These are phyloP conservation scores for Heteromurus nitidus DNA, from an alignment of 2,888 invertebrate genomes.

Conservation along the genomic window DNA sequence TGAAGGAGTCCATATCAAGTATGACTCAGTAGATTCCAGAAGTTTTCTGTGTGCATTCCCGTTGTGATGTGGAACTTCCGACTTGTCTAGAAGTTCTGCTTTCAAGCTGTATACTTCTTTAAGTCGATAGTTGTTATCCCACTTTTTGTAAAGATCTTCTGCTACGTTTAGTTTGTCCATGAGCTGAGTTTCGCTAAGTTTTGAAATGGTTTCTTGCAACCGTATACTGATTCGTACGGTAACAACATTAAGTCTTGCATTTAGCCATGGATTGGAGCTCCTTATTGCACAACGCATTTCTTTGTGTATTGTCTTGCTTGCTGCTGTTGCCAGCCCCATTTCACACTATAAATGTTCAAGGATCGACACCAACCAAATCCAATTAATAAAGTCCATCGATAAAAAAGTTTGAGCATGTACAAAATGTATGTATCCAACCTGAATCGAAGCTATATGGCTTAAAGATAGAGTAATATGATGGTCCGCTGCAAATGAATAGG, in stretches of 20 bases:
- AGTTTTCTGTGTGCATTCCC: slow-evolving; percentile 28
- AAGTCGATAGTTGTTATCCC: slow-evolving; percentile 65
- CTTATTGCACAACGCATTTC: slow-evolving; percentile 66
- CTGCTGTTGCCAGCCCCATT: slow-evolving; percentile 62
- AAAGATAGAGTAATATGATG: slow-evolving; percentile 66
- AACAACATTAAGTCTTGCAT: slow-evolving; percentile 59
- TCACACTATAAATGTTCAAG: slow-evolving; percentile 52
- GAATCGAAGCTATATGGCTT: slow-evolving; percentile 67
- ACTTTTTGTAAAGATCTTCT: slow-evolving; percentile 56
- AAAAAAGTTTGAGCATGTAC: too few species aligned
- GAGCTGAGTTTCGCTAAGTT: slow-evolving; percentile 23
- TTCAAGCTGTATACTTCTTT: slow-evolving; percentile 59
- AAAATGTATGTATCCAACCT: too few species aligned
- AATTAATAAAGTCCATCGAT: too few species aligned
- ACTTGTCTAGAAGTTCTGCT: slow-evolving; percentile 41
- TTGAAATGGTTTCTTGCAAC: slow-evolving; percentile 8
- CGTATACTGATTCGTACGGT: slow-evolving; percentile 54
- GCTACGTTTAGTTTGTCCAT: slow-evolving; percentile 50
- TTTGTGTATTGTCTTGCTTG: slow-evolving; percentile 62
- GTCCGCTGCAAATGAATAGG: slow-evolving; percentile 64
- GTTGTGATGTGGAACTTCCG: slow-evolving; percentile 12
- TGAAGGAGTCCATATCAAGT: slow-evolving; percentile 36
- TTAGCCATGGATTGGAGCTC: slow-evolving; percentile 61
- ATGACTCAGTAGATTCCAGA: slow-evolving; percentile 11
- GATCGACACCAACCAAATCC: not conserved